A percentile compares a stretch with the other conserved stretches of the same genome.
Conservation (phyloP, 2,113 vertebrate genomes). For the Neogale vison region DNA sequence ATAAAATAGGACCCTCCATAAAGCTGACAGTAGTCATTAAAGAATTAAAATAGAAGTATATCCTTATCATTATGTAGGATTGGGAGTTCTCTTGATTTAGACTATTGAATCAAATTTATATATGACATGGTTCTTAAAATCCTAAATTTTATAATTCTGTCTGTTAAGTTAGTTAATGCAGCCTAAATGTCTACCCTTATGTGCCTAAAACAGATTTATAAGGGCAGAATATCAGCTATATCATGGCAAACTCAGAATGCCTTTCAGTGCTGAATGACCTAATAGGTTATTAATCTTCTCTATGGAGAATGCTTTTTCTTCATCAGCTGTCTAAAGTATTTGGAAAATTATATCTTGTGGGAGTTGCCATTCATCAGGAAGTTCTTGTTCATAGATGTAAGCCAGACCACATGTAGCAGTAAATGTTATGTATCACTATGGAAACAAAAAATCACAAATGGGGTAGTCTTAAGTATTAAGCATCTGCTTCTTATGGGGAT, state of each 20-base stretch:
- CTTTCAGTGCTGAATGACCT: slow-evolving; percentile 31
- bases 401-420: slow-evolving; percentile 68
- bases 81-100: slow-evolving; percentile 24
- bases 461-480: slow-evolving; percentile 37
- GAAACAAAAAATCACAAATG: slow-evolving; percentile 71
- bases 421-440: slow-evolving; percentile 74
- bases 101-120: not conserved
- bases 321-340: slow-evolving; percentile 73
- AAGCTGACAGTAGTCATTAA: not conserved
- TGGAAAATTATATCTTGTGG: slow-evolving; percentile 70
- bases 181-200: slow-evolving; percentile 11
- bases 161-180: slow-evolving; percentile 16
- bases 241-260: not conserved
- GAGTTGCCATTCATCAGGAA: slow-evolving; percentile 76
- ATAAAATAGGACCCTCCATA: not conserved
- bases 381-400: slow-evolving; percentile 74
- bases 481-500: slow-evolving; percentile 34
- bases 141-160: not conserved
- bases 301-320: slow-evolving; percentile 17
- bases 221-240: not conserved
- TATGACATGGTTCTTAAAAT: not conserved
- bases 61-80: not conserved
- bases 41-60: slow-evolving; percentile 19
- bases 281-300: slow-evolving; percentile 64
- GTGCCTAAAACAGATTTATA: slow-evolving; percentile 30